phyloP scores from a whole-genome alignment of 2,113 vertebrate genomes.

The Lichenostomus cassidix region DNA sequence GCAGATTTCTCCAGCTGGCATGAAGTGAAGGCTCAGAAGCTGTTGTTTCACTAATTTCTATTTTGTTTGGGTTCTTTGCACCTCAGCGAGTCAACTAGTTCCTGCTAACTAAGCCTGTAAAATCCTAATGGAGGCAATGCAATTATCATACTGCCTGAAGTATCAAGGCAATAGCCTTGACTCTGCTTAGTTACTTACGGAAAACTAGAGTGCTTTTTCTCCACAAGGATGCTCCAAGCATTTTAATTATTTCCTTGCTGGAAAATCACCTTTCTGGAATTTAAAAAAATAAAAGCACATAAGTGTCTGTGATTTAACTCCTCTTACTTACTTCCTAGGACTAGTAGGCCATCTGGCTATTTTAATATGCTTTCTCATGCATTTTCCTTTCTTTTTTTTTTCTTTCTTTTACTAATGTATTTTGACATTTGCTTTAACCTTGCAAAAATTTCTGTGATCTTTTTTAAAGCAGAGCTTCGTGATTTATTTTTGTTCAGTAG shows the following conservation, averaged over 20 bases:
- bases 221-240: not conserved
- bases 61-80: rapidly evolving
- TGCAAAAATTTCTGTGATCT: not conserved
- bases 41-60: not conserved
- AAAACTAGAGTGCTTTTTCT: not conserved
- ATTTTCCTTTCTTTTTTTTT: not conserved
- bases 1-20: not conserved
- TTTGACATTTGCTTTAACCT: not conserved
- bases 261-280: not conserved
- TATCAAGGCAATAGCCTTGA: not conserved
- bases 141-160: not conserved
- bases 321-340: not conserved
- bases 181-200: not conserved
- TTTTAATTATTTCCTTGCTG: not conserved
- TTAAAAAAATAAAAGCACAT: not conserved
- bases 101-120: not conserved
- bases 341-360: not conserved
- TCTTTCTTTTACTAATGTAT: not conserved
- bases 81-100: not conserved
- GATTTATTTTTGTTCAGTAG: not conserved
- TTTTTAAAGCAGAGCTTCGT: not conserved
- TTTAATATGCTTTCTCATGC: not conserved
- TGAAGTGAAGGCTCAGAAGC: not conserved
- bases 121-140: not conserved
- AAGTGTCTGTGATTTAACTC: not conserved